These are phyloP conservation scores for Seriola quinqueradiata DNA, from an alignment of 2,113 vertebrate genomes.

Conservation along the genomic window DNA sequence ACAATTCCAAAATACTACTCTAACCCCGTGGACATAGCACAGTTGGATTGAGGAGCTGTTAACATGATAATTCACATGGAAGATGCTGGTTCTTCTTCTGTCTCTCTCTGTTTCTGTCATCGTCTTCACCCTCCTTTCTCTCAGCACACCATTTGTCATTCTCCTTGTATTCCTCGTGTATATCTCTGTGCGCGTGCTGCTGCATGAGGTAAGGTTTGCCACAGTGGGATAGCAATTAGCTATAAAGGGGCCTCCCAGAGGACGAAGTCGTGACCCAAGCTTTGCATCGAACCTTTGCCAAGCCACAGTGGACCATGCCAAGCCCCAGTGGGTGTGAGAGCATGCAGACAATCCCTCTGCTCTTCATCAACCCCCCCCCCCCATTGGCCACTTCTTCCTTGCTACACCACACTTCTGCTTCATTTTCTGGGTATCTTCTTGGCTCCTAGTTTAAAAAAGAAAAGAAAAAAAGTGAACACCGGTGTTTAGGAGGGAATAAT, in stretches of 20 bases:
- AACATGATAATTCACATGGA: slow-evolving; percentile 7
- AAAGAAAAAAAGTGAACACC: slow-evolving; percentile 20
- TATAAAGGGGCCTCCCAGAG: slow-evolving; percentile 62
- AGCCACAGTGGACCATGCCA: slow-evolving; percentile 30
- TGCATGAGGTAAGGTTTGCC: slow-evolving; percentile 61
- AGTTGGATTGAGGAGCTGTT: slow-evolving; percentile 10
- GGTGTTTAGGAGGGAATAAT: slow-evolving; percentile 54
- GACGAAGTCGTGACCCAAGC: slow-evolving; percentile 58
- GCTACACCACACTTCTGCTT: slow-evolving; percentile 53
- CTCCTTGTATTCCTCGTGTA: neutral
- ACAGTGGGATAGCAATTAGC: slow-evolving; percentile 59
- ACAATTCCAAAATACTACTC: slow-evolving; percentile 7
- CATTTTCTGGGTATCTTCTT: slow-evolving; percentile 42
- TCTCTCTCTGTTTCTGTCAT: slow-evolving; percentile 1
- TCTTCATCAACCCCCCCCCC: slow-evolving; percentile 24
- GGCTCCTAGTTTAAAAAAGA: neutral
- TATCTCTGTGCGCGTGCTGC: slow-evolving; percentile 1
- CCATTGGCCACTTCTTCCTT: neutral
- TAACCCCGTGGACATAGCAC: neutral
- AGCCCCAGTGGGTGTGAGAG: slow-evolving; percentile 45
- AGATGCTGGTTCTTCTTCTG: slow-evolving; percentile 16
- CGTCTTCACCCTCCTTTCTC: slow-evolving; percentile 4
- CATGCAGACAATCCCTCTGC: slow-evolving; percentile 59
- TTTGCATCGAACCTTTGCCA: slow-evolving; percentile 51
- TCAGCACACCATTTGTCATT: slow-evolving; percentile 1